phyloP scores from a whole-genome alignment of 2,888 invertebrate genomes.

The Gasteruption jaculator region DNA sequence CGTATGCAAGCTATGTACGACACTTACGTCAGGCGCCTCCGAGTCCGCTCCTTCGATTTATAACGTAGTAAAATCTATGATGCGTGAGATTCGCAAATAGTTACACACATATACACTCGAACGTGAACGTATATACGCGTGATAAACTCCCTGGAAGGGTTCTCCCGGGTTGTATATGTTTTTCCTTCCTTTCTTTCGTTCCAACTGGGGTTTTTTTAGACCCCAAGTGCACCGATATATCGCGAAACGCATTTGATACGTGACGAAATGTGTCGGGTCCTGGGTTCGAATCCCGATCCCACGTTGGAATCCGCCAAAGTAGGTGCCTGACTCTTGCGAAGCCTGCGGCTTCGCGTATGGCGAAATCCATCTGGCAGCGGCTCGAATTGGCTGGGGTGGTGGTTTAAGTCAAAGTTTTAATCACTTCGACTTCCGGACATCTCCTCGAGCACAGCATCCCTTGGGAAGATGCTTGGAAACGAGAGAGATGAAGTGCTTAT shows the following conservation, averaged over 20 bases:
- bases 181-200: too few relatives aligned
- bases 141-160: constrained; percentile 15
- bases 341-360: constrained; percentile 4
- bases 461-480: constrained; percentile 9
- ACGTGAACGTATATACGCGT: too few relatives aligned
- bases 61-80: constrained; percentile 42
- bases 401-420: constrained; percentile 46
- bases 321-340: constrained; percentile 1
- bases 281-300: too few relatives aligned
- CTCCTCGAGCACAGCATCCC: constrained; percentile 23
- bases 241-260: too few relatives aligned
- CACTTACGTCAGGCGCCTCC: constrained; percentile 44
- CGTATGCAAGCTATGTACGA: too few relatives aligned
- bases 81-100: constrained; percentile 38
- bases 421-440: constrained; percentile 44
- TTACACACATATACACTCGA: constrained; percentile 6
- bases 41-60: constrained; percentile 40
- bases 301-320: too few relatives aligned
- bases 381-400: too few relatives aligned
- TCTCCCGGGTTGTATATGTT: too few relatives aligned
- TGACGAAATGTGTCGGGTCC: too few relatives aligned
- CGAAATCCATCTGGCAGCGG: too few relatives aligned
- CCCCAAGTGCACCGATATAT: too few relatives aligned
- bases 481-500: constrained; percentile 6
- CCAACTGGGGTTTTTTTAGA: too few relatives aligned